Evolutionary conservation across 1,140 invertebrate species (phyloP).

Genomic region (Trichonephila inaurata): DNA sequence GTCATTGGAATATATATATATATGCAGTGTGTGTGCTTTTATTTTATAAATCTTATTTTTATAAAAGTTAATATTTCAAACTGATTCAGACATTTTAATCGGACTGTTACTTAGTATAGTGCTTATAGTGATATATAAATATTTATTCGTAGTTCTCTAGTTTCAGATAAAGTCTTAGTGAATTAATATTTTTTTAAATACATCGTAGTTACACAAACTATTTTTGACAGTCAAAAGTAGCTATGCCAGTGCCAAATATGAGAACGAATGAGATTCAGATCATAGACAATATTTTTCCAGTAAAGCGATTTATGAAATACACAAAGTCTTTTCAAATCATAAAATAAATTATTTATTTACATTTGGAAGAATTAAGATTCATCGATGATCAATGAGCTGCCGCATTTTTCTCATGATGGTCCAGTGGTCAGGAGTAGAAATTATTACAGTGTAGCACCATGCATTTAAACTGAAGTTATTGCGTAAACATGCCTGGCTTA

Average conservation of each 20-base stretch:
- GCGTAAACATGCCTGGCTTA: slow-evolving; percentile 48
- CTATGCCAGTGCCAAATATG: slow-evolving; percentile 55
- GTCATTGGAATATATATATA: not conserved
- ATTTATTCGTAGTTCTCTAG: not conserved
- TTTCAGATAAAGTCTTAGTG: not conserved
- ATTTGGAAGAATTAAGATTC: not conserved
- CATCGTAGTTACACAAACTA: not conserved
- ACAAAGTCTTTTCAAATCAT: slow-evolving; percentile 68
- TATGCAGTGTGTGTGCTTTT: not conserved
- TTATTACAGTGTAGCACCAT: not conserved
- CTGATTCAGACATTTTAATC: too few species aligned
- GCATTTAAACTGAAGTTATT: not conserved
- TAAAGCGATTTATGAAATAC: not conserved
- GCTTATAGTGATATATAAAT: not conserved
- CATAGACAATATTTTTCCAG: not conserved
- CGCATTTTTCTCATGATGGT: not conserved
- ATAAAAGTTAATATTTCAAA: too few species aligned
- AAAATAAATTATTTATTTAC: slow-evolving; percentile 29
- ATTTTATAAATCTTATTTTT: not conserved
- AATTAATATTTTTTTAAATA: not conserved
- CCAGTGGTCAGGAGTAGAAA: not conserved
- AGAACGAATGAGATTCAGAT: not conserved
- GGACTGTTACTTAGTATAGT: too few species aligned
- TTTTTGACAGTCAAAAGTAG: not conserved
- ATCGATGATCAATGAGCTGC: too few species aligned